Evolutionary conservation across 2,113 vertebrate genomes (phyloP).

Genomic region (human): GRCh38 chr22:21611001-21611500

Average conservation of each 20-base stretch:
- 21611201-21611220: background rate
- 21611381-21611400: background rate
- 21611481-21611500: background rate
- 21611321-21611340: no score
- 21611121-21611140: background rate
- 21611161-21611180: background rate
- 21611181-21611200: fast-evolving
- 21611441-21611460: background rate
- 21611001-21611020: slow-evolving; percentile 99
- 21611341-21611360: background rate
- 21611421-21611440: background rate
- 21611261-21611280: background rate
- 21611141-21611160: fast-evolving
- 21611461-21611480: background rate
- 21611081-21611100: background rate
- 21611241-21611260: background rate
- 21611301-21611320: background rate
- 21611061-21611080: background rate
- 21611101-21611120: background rate
- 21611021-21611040: slow-evolving; percentile 99
- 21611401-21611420: background rate
- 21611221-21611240: background rate
- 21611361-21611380: background rate
- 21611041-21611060: slow-evolving; percentile 86
- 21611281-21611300: background rate